phyloP scores from a whole-genome alignment of 2,113 vertebrate species.

The Aegithalos caudatus region DNA sequence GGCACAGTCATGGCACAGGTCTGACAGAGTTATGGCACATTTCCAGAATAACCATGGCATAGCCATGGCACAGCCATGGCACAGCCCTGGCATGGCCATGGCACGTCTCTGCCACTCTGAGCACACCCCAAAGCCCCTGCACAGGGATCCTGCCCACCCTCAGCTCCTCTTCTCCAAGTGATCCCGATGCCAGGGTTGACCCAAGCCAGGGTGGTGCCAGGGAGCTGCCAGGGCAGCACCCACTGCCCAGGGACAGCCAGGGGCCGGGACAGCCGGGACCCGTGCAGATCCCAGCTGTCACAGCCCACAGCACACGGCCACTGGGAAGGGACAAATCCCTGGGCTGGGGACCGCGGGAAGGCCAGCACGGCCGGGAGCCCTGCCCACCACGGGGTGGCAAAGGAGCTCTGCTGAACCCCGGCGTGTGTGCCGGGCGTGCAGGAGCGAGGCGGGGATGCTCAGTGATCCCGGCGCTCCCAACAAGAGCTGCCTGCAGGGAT shows the following conservation, averaged over 20 bases:
- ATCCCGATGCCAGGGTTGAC: neutral
- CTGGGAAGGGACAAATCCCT: neutral
- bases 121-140: accelerated
- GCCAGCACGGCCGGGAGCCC: accelerated
- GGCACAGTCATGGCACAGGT: too few species aligned
- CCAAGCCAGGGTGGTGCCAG: accelerated
- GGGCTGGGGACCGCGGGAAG: accelerated
- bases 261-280: accelerated
- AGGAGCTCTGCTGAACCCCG: neutral
- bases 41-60: too few species aligned
- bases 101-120: too few species aligned
- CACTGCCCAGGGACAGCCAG: too few species aligned
- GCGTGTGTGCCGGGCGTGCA: accelerated
- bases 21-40: accelerated
- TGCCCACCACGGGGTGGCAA: neutral
- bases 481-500: slow-evolving; percentile 58
- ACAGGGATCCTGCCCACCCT: neutral
- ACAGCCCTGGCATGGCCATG: neutral
- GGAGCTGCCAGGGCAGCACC: neutral
- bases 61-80: too few species aligned
- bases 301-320: accelerated
- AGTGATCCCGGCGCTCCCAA: slow-evolving; percentile 32
- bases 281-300: accelerated
- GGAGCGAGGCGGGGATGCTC: neutral
- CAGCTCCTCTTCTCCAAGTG: neutral